Percentiles rank a stretch among this genome's conserved stretches.
These are phyloP conservation scores for Drosophila meridiana DNA, from an alignment of 2,888 invertebrate genomes.

Conservation along the genomic window DNA sequence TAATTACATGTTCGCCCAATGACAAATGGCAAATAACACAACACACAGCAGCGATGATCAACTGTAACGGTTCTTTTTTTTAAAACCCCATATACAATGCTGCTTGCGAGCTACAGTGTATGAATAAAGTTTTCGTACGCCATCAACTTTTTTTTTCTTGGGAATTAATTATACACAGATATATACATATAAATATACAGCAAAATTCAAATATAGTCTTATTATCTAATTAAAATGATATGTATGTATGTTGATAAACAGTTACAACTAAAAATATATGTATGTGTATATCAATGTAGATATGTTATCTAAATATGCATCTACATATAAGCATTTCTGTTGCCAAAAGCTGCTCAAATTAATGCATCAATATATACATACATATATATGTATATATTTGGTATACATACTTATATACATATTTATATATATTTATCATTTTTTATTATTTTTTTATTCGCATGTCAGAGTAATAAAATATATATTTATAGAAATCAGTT, in stretches of 20 bases:
- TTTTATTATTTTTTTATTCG: too few species aligned
- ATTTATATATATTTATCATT: neutral
- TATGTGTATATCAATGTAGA: neutral
- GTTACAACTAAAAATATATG: neutral
- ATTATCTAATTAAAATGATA: neutral
- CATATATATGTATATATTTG: neutral
- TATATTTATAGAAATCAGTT: slow-evolving; percentile 1
- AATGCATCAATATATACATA: neutral
- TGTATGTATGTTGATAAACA: neutral
- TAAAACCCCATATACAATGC: neutral
- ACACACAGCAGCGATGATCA: neutral
- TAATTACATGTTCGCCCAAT: slow-evolving; percentile 2
- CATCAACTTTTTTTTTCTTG: neutral
- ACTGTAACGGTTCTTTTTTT: slow-evolving; percentile 1
- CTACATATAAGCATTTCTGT: neutral
- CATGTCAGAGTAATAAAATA: neutral
- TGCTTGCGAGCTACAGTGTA: neutral
- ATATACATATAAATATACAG: neutral
- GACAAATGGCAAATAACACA: neutral
- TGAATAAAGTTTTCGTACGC: neutral
- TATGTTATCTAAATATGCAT: neutral
- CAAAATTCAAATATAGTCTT: neutral
- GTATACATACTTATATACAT: neutral
- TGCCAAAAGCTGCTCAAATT: neutral
- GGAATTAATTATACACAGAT: neutral